These are phyloP conservation scores for Crocidura indochinensis DNA, from an alignment of 2,797 vertebrate species.

Conservation along the genomic window DNA sequence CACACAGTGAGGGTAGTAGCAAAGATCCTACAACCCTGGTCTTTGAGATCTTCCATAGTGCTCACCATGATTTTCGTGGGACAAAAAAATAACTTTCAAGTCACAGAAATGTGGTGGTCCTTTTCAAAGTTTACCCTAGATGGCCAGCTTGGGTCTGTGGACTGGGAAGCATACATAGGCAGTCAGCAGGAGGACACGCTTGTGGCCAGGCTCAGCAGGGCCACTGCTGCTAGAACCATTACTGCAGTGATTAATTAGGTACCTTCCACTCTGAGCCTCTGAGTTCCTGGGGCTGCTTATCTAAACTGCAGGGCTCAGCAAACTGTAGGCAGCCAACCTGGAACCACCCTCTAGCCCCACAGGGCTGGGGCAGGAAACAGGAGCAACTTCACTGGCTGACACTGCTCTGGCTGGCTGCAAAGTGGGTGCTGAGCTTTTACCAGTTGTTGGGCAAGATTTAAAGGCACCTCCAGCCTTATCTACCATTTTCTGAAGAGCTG, in stretches of 20 bases:
- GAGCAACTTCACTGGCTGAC: neutral
- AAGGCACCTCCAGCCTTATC: neutral
- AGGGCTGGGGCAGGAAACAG: neutral
- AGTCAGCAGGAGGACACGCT: no score
- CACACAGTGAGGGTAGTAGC: neutral
- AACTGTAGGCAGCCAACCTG: neutral
- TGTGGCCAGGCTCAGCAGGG: neutral
- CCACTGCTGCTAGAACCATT: neutral
- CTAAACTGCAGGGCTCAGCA: slow-evolving; percentile 74
- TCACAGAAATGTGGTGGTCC: neutral
- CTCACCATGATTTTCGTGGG: no score
- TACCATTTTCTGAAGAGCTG: neutral
- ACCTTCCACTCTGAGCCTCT: slow-evolving; percentile 34
- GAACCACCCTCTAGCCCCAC: neutral
- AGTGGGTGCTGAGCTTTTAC: no score
- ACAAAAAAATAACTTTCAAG: neutral
- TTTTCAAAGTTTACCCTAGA: neutral
- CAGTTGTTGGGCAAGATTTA: neutral
- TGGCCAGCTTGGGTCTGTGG: neutral
- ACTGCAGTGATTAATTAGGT: slow-evolving; percentile 70
- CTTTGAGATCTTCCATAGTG: neutral
- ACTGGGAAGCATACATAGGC: neutral
- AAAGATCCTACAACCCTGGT: neutral
- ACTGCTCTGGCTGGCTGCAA: neutral
- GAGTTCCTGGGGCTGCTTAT: slow-evolving; percentile 40